Base-by-base conservation (phyloP, 2,888 invertebrate genomes). In the Trichogramma dendrolimi region DNA sequence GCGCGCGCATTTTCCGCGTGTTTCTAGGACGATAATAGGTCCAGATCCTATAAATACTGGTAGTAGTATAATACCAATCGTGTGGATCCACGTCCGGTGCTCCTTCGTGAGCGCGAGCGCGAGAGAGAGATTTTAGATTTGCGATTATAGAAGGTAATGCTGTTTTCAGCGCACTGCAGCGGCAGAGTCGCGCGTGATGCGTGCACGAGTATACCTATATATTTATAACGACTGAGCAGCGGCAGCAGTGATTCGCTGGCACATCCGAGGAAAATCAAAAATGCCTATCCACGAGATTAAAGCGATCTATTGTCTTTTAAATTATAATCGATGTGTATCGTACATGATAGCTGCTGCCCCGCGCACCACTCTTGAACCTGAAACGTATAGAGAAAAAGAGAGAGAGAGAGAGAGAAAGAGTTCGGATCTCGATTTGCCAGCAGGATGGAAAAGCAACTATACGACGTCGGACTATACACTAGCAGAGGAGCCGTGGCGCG, bases 11-110 rank as follows among this genome's bases (percentile, higher is more conserved):
- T 59, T 44, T 44, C 54, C 46, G 43, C 48, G 46, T 8, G 54
- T 44, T 46, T 58, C 57, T 61, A 68, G 62, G 69, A 69, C 71
- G 73, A 76, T 76, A 75, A 73, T 75, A 27, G 70, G 70, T 61
- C 63, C 54, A 67, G 71, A 71, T 72, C 72, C 66, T 27, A 27
- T 27, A 27, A 27, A 27, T 27, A 27, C 27, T 27, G 27, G 27
- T 27, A 27, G 27, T 27, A 27, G 27, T 27, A 27, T 27, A 27
- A 27, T 27, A 27, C 27, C 27, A 27, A 27, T 27, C 27, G 27
- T 27, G 27, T 27, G 27, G 27, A 27, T 27, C 27, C 27, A 27
- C 27, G 27, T 27, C 27, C 27, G 27, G 27, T 27, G 27, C 27
- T 27, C 27, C 61, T 63, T 60, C 61, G 60, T 58, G 60, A 27